Evolutionary conservation across 1,140 invertebrate species (phyloP), one percentile per base, ranked within the genome.

Genomic region (Bombus pyrosoma): DNA sequence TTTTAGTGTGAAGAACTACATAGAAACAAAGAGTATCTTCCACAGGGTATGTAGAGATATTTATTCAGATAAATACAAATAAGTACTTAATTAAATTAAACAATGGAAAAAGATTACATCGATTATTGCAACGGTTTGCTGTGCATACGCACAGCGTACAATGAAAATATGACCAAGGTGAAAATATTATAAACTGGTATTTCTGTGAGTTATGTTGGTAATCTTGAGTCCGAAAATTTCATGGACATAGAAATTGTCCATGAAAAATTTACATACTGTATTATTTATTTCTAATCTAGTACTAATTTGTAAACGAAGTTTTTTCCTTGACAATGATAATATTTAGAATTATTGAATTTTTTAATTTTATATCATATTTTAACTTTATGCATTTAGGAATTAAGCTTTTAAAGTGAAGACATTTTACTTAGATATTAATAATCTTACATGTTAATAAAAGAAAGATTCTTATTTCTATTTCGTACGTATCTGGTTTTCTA

Each of bases 171-270:
- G 32, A 18, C 5, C 22, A 28, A 1, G 8, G 22, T 22, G 25
- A 28, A 28, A 15, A 73, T n/a, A 39, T 2, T 5, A 32, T 2
- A 32, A 32, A 73, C 43, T 73, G 8, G 15, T 47, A 37, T 47
- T 72, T 73, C 18, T 47, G 8, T 43, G 22, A 10, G 10, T 83
- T 39, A 53, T 32, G 10, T 83, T 83, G 73, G 73, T 68, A 37
- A 5, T 39, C 59, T 18, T 83, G 62, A 53, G 13, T 53, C 13
- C 32, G 28, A 64, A 82, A 43, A 53, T 53, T 53, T 22, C 18
- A 53, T 53, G 47, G 18, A 53, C 18, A 22, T 53, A 53, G 47
- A 22, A 53, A 53, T 53, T 53, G 18, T 53, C 47, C 47, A 53
- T 22, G 47, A 53, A 53, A 53, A 53, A 59, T 75, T 82, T 25